Percentiles rank a stretch among this genome's conserved stretches.
Evolutionary conservation across 2,113 vertebrate species (phyloP).

Genomic region (Callipepla squamata): DNA sequence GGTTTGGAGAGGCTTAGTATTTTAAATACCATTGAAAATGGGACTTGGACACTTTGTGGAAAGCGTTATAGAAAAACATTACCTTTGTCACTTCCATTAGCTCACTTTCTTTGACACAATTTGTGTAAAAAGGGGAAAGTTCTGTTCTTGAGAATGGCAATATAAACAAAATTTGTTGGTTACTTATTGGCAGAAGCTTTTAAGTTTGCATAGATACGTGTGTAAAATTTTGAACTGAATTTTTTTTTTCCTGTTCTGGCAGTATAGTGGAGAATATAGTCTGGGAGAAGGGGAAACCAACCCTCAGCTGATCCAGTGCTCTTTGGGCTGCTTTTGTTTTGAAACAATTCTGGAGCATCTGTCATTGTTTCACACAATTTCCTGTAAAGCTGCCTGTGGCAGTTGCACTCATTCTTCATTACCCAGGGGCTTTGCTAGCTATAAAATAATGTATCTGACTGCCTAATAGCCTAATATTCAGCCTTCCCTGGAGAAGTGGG

Average conservation of each 20-base stretch:
- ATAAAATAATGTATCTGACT: conserved; percentile 76
- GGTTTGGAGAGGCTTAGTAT: not conserved
- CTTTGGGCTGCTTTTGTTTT: conserved; percentile 32
- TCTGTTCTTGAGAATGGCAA: not conserved
- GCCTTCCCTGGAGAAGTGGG: conserved; percentile 64
- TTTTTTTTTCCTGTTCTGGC: not conserved
- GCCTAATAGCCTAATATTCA: conserved; percentile 71
- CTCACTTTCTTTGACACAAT: not conserved
- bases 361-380: conserved; percentile 70
- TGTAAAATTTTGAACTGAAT: not conserved
- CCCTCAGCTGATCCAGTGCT: conserved; percentile 11
- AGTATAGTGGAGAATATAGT: not conserved
- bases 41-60: not conserved
- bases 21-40: not conserved
- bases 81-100: not conserved
- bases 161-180: not conserved
- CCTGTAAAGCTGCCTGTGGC: conserved; percentile 72
- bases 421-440: conserved; percentile 72
- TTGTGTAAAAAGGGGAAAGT: not conserved
- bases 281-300: not conserved
- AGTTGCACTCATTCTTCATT: conserved; percentile 74
- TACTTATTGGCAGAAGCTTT: not conserved
- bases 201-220: not conserved
- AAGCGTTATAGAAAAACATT: not conserved
- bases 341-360: conserved; percentile 64